Evolutionary conservation across 2,888 invertebrate species (phyloP).

Genomic region (Cryptocheilus praepositus): DNA sequence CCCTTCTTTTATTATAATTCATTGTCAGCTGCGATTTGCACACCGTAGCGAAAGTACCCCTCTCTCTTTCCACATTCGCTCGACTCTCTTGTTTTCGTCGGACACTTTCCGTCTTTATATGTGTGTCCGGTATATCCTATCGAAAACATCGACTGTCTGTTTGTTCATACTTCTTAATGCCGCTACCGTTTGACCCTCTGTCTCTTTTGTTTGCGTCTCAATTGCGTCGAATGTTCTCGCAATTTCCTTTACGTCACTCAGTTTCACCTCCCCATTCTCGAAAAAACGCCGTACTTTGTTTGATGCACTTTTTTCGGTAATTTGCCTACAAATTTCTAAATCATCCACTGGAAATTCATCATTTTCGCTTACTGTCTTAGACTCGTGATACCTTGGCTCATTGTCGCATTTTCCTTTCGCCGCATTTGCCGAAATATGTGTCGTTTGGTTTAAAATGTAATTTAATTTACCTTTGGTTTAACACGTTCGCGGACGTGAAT

Average conservation of each 20-base stretch:
- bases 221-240: no score
- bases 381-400: constrained; percentile 25
- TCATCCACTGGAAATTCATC: constrained; percentile 25
- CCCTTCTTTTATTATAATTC: no score
- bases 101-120: constrained; percentile 40
- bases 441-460: no score
- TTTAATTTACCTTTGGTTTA: no score
- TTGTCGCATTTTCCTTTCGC: constrained; percentile 21
- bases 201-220: no score
- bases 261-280: no score
- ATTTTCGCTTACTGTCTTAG: constrained; percentile 35
- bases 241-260: no score
- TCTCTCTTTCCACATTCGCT: no score
- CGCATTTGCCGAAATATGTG: constrained; percentile 37
- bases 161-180: no score
- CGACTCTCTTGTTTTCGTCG: constrained; percentile 33
- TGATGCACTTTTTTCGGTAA: constrained; percentile 42
- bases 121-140: constrained; percentile 37
- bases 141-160: constrained; percentile 26
- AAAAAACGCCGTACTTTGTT: no score
- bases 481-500: no score
- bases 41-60: constrained; percentile 49
- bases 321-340: constrained; percentile 33
- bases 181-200: no score
- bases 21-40: constrained; percentile 24